These are phyloP conservation scores for Pleuronectes platessa DNA, from an alignment of 2,113 vertebrate genomes.

Conservation along the genomic window DNA sequence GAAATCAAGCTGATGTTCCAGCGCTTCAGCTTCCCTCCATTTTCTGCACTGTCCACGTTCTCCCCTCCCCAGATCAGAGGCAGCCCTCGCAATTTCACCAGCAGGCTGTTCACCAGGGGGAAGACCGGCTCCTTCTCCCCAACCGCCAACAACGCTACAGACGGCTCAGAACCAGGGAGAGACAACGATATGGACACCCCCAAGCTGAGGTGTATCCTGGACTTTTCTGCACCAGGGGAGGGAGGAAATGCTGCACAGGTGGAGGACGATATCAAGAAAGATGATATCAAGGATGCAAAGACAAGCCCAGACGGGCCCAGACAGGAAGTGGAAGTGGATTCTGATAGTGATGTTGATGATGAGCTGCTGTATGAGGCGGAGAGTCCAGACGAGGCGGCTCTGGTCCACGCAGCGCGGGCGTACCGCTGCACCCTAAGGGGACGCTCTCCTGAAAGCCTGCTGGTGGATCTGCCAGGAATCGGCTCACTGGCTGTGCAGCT, in stretches of 20 bases:
- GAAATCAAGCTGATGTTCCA: slow-evolving; percentile 91
- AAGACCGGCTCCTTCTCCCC: slow-evolving; percentile 71
- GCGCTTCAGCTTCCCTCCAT: slow-evolving; percentile 83
- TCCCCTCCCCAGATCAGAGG: slow-evolving; percentile 69
- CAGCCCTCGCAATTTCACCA: slow-evolving; percentile 76
- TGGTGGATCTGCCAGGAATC: slow-evolving; percentile 86
- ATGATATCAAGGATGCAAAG: background rate
- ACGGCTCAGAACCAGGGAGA: background rate
- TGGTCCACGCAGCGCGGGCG: slow-evolving; percentile 90
- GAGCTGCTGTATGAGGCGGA: slow-evolving; percentile 90
- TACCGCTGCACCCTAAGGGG: slow-evolving; percentile 89
- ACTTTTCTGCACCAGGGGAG: background rate
- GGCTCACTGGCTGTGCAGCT: slow-evolving; percentile 86
- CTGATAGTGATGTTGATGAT: slow-evolving; percentile 83
- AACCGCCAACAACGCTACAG: background rate
- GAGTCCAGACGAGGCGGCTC: slow-evolving; percentile 93
- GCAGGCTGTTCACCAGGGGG: slow-evolving; percentile 80
- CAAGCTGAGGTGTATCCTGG: background rate
- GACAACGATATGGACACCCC: slow-evolving; percentile 14
- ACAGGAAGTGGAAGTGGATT: slow-evolving; percentile 71
- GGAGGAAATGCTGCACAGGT: slow-evolving; percentile 11
- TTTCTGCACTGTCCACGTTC: slow-evolving; percentile 76
- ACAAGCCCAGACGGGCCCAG: background rate
- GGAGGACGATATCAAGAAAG: slow-evolving; percentile 27
- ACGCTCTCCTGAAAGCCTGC: slow-evolving; percentile 86